Evolutionary conservation across 2,797 vertebrate species (phyloP).

Genomic region (Coilia nasus): DNA sequence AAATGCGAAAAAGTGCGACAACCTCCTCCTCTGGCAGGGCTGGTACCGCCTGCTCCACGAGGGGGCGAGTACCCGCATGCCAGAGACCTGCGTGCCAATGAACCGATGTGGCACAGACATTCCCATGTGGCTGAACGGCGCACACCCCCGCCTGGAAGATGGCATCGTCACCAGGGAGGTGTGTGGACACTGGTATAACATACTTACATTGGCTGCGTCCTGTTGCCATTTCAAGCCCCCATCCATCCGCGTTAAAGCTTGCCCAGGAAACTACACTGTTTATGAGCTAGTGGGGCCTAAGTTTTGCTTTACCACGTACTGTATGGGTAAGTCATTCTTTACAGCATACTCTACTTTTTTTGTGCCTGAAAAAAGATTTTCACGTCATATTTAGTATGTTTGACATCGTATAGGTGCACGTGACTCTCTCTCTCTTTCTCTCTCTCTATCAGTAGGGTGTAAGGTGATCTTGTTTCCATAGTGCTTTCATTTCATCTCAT

Average conservation of each 20-base stretch:
- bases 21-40: slow-evolving; percentile 23
- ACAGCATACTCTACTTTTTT: too few relatives aligned
- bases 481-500: too few relatives aligned
- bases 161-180: slow-evolving; percentile 29
- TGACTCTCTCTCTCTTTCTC: too few relatives aligned
- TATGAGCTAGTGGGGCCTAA: neutral
- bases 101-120: neutral
- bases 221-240: neutral
- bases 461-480: too few relatives aligned
- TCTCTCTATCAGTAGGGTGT: too few relatives aligned
- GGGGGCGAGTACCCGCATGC: slow-evolving; percentile 5
- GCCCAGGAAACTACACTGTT: too few relatives aligned
- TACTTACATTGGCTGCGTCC: slow-evolving; percentile 9
- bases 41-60: slow-evolving; percentile 31
- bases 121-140: neutral
- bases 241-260: neutral
- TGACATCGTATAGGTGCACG: too few relatives aligned
- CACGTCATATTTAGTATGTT: too few relatives aligned
- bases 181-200: neutral
- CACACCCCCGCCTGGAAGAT: slow-evolving; percentile 33
- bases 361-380: too few relatives aligned
- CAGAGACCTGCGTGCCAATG: slow-evolving; percentile 21
- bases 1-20: neutral
- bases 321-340: neutral
- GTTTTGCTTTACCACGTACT: neutral